Base-by-base conservation (phyloP, 2,797 vertebrate species). In the Centroberyx gerrardi region DNA sequence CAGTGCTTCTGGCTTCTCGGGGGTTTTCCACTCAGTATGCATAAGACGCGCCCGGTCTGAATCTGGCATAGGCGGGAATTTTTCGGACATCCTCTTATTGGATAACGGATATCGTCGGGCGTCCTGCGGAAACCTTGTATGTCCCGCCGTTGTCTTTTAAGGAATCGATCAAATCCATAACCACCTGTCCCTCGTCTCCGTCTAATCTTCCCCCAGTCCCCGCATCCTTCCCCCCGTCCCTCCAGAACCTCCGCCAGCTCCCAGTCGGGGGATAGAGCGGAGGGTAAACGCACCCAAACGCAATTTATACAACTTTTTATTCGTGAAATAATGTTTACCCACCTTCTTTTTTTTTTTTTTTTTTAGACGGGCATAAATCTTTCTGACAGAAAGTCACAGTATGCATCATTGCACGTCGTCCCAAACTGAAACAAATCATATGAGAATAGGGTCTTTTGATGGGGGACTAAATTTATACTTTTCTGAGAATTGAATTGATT, bases 1-100 rank as follows among this genome's bases (percentile, higher is more conserved):
- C 42, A 79, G 65, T 68, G 48, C 55, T 73, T 84, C 79, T 84
- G 54, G 82, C 77, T 82, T 89, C 46, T 63, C 27, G 55, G n/a
- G 44, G 68, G 53, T 70, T 53, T 53, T 65, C 36, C 5, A 17
- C 31, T 80, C 71, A 62, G 31, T 68, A 83, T 67, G 68, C 72
- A 68, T 52, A 67, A 54, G 72, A 42, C 10, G 8, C 53, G 48
- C 55, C 49, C 56, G 15, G 22, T 62, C 62, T 56, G 54, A 67
- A 76, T 68, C 9, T 17, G 63, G 48, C 56, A 33, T 44, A 53
- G 10, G 38, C 51, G 38, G 27, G 0, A 56, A 54, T 68, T 38
- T 42, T 56, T n/a, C 17, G 36, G 31, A 72, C 69, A 75, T 18
- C n/a, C 27, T 74, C 64, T 70, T 48, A 72, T 71, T 70, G 54